These are phyloP conservation scores for Trematomus loennbergii DNA, from an alignment of 2,113 vertebrate species.

Conservation along the genomic window DNA sequence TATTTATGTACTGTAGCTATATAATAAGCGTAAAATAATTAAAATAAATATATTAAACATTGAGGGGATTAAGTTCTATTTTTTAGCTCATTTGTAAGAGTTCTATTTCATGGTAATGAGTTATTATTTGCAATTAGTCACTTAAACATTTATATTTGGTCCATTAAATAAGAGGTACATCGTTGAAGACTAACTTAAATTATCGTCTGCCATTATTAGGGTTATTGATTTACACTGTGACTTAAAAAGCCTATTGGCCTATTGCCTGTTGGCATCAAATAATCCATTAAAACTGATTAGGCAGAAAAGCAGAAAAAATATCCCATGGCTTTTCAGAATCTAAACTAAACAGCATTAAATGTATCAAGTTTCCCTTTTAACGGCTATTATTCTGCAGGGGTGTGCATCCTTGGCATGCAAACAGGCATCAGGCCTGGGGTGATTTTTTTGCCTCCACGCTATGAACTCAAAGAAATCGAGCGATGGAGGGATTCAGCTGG, in stretches of 20 bases:
- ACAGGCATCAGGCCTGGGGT: conserved; percentile 48
- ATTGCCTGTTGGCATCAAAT: not conserved
- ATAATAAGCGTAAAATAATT: too few species aligned
- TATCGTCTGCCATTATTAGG: not conserved
- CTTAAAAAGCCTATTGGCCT: not conserved
- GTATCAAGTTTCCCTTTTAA: not conserved
- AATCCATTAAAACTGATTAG: not conserved
- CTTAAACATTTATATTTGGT: not conserved
- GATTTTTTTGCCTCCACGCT: conserved; percentile 58
- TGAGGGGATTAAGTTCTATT: too few species aligned
- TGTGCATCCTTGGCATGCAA: conserved; percentile 41
- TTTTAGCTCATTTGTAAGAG: not conserved
- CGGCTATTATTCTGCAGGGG: not conserved
- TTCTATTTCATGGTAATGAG: not conserved
- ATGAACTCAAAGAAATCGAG: conserved; percentile 46
- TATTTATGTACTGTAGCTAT: too few species aligned
- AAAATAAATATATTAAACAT: too few species aligned
- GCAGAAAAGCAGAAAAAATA: not conserved
- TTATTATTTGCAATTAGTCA: not conserved
- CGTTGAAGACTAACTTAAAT: not conserved
- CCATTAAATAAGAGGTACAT: not conserved
- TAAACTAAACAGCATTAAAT: not conserved
- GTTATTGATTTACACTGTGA: not conserved
- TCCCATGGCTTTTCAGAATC: not conserved
- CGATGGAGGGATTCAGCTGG: conserved; percentile 63